Evolutionary conservation across 2,113 vertebrate genomes (phyloP), one percentile per base, ranked within the genome.

Genomic region (Pseudorhombus dupliciocellatus): DNA sequence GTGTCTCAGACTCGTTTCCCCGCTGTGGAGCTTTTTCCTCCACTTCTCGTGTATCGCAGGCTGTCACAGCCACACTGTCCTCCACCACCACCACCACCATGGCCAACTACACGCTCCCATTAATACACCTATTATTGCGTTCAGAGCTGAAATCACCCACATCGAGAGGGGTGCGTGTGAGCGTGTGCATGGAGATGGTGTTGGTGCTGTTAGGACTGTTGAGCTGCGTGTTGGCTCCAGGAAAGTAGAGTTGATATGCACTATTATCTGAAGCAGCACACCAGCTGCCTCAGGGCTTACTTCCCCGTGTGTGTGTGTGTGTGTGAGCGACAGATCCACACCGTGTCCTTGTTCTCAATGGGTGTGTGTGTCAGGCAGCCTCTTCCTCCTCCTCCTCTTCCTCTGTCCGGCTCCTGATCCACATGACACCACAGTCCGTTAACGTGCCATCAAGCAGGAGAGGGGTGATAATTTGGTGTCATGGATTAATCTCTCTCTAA

Each of bases 51-150:
- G 61, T 70, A 61, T 81, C 84, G 83, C 79, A 58, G 81, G 81
- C 77, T 89, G 90, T 85, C 85, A 84, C 50, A 83, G 80, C 80
- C 73, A 81, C 78, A 42, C 73, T 42, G 79, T 68, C 34, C 34
- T 3, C 34, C 34, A 12, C 34, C 34, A 34, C 31, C 31, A 34
- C 68, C 84, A 61, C 73, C 74, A 78, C 81, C 72, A 66, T 58
- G 77, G 70, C 61, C 78, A 89, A 89, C 77, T 83, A 78, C 73
- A 7, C 79, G 79, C 79, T 84, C 79, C 80, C 75, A 52, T 52
- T 78, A 79, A 50, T n/a, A 21, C 48, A 50, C 48, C 16, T 46
- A 21, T 50, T 8, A 50, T n/a, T 50, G 48, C 48, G 42, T 20
- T 46, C 18, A 46, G 16, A 46, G 4, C 14, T 16, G 42, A 46